A percentile compares a stretch with the other conserved stretches of the same genome.
These are phyloP conservation scores for Coregonus clupeaformis DNA, from an alignment of 2,113 vertebrate species.

Conservation along the genomic window DNA sequence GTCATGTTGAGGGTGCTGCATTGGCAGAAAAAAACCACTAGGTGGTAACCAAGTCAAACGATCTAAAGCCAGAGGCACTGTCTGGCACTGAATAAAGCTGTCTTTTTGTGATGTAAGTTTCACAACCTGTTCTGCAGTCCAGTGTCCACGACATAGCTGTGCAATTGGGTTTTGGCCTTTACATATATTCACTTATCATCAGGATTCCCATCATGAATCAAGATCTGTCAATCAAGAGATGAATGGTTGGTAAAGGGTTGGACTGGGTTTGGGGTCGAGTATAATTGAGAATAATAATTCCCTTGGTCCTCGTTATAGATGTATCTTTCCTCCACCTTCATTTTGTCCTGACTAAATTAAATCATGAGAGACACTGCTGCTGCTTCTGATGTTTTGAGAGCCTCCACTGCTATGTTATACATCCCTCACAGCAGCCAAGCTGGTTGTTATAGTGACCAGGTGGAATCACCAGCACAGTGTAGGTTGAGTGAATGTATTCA, in stretches of 20 bases:
- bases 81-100: too few relatives aligned
- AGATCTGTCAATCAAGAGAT: too few relatives aligned
- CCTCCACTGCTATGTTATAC: neutral
- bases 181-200: too few relatives aligned
- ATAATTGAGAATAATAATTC: conserved; percentile 47
- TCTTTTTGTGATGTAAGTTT: too few relatives aligned
- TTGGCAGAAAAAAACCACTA: conserved; percentile 34
- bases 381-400: conserved; percentile 11
- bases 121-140: too few relatives aligned
- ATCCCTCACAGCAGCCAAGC: neutral
- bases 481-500: neutral
- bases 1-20: conserved; percentile 1
- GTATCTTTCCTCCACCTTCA: neutral
- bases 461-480: neutral
- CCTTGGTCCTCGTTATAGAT: conserved; percentile 53
- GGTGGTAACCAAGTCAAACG: conserved; percentile 29
- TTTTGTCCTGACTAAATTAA: conserved; percentile 54
- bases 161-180: too few relatives aligned
- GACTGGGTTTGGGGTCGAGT: conserved; percentile 1
- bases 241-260: too few relatives aligned
- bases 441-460: neutral
- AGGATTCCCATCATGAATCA: too few relatives aligned
- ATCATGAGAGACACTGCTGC: conserved; percentile 34
- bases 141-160: too few relatives aligned
- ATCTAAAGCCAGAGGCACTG: neutral